Evolutionary conservation across 2,113 vertebrate species (phyloP).

Genomic region (Phodopus roborovskii): DNA sequence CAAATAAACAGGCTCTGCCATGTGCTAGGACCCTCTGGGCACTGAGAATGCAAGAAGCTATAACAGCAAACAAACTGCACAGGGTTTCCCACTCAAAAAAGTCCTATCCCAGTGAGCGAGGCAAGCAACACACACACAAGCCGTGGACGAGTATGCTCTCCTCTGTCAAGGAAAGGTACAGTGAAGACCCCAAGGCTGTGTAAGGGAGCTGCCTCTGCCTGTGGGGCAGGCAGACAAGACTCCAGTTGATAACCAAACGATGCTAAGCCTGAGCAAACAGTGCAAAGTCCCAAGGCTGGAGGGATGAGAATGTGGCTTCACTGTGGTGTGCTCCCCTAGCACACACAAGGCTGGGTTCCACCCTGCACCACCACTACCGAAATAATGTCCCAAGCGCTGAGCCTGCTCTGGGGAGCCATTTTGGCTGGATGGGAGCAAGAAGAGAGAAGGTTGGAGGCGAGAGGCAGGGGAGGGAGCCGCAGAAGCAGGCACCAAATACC

Average conservation of each 20-base stretch:
- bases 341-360: not conserved
- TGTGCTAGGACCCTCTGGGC: not conserved
- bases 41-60: not conserved
- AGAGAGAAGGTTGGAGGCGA: not conserved
- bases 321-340: not conserved
- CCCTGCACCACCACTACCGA: not conserved
- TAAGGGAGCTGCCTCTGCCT: not conserved
- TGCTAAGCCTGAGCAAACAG: not conserved
- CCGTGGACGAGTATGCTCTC: not conserved
- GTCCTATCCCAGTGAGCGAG: not conserved
- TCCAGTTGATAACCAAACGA: not conserved
- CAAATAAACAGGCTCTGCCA: not conserved
- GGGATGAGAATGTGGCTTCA: not conserved
- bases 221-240: not conserved
- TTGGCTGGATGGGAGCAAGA: not conserved
- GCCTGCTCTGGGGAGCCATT: not conserved
- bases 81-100: not conserved
- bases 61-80: not conserved
- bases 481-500: not conserved
- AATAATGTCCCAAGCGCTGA: not conserved
- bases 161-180: not conserved
- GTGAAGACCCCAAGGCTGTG: not conserved
- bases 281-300: not conserved
- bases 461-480: not conserved
- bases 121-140: not conserved